Evolutionary conservation across 2,888 invertebrate genomes (phyloP), one percentile per base, ranked within the genome.

Genomic region (Tenthredo mesomela): DNA sequence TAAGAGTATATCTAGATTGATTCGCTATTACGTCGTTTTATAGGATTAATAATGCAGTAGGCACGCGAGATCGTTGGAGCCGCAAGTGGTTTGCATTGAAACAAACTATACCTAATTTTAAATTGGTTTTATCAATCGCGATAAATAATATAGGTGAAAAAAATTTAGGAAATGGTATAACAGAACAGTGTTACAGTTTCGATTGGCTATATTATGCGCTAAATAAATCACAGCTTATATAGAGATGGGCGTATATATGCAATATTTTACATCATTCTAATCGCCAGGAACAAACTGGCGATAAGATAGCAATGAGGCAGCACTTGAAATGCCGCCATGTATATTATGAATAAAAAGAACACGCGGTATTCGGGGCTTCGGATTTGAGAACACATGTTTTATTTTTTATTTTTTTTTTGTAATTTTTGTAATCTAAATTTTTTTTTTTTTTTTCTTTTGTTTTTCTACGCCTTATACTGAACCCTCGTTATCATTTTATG

Each of bases 171-270:
- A 61, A 61, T n/a, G 5, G 0, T n/a, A 61, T 25, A 25, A 21
- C 5, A 21, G 6, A 33, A 67, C 18, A 33, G 7, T 33, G 2
- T 33, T 6, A 67, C 7, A 33, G 18, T 33, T 67, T 67, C 29
- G 43, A 43, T 73, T 21, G 40, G 40, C 40, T 43, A 12, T n/a
- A 73, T 67, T 4, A 4, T 29, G 2, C 2, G 10, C 6, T 33
- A 18, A 33, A 18, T 33, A 33, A 67, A 67, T 43, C 15, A 73
- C 43, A 73, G 43, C 29, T 12, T 12, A 1, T 2, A 2, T 1
- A 29, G 7, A 43, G 71, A 43, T 73, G 71, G 71, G 71, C 71
- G 71, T 73, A n/a, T n/a, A n/a, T n/a, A 12, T 73, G 71, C 21
- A 21, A 73, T 73, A 21, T 73, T 43, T 54, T 7, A n/a, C 7